Base-by-base conservation (phyloP, 2,113 vertebrate genomes). In the Chroicocephalus ridibundus region DNA sequence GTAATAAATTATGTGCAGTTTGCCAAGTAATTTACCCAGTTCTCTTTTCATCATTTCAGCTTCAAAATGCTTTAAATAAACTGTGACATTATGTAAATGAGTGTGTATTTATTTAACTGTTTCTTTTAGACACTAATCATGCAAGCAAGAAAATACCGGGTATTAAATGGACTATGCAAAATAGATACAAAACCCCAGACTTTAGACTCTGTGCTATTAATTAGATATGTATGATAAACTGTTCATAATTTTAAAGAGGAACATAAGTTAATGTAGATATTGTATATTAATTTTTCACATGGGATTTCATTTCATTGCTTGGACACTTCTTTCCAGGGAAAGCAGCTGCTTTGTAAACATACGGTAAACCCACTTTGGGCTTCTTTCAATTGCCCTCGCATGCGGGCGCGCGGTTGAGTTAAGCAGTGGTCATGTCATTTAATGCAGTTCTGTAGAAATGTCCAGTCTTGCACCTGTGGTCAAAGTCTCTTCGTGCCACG, bases 51-150 rank as follows among this genome's bases (percentile, higher is more conserved):
- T 93, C 78, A 31, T 85, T 86, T 96, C 70, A 80, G 84, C 70
- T 85, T 93, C 95, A 95, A 97, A 95, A 96, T 77, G 62, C 85
- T 96, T 97, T 92, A 96, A 96, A 96, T 95, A 96, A 97, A 97
- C 69, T 93, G 91, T 92, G 95, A 79, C 65, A 74, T 90, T 91
- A 88, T 88, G 27, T 77, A 88, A 94, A 96, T 55, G 80, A 69
- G 42, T 93, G 82, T 78, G 71, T 72, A 93, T 87, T 84, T 90
- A 81, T 97, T 94, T 94, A 93, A 96, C 52, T 80, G 88, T 87
- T 95, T 96, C 74, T 89, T 69, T 87, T 78, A 90, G 74, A 69
- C 74, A 49, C 79, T 44, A 68, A 71, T 77, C 66, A 47, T 62
- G 76, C 69, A 94, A 84, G 86, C 19, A 72, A 83, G 77, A 88